A percentile compares a stretch with the other conserved stretches of the same genome.
Evolutionary conservation across 2,797 vertebrate genomes (phyloP).

Genomic region (Lagorchestes hirsutus): DNA sequence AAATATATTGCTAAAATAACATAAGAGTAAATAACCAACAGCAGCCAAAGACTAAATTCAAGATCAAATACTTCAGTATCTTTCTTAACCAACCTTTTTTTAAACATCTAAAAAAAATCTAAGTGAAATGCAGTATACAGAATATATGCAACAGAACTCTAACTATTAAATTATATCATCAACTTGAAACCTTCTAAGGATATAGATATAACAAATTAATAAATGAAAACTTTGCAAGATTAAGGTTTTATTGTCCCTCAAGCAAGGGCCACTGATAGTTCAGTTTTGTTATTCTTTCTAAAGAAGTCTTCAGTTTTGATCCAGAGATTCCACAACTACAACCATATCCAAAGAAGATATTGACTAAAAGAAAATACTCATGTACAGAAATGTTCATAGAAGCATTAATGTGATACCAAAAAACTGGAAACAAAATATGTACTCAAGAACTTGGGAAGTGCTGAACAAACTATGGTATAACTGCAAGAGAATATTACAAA

Average conservation of each 20-base stretch:
- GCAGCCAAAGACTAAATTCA: background rate
- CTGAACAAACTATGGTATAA: background rate
- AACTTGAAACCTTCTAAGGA: background rate
- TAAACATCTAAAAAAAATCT: background rate
- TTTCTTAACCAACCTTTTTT: background rate
- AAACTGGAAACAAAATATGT: background rate
- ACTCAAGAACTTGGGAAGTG: background rate
- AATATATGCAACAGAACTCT: background rate
- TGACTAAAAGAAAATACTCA: background rate
- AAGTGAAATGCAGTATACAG: background rate
- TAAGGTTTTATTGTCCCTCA: background rate
- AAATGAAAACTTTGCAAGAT: background rate
- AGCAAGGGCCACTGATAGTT: background rate
- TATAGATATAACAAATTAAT: background rate
- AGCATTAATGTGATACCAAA: background rate
- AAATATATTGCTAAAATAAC: background rate
- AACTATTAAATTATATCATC: constrained; percentile 20
- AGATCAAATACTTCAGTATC: background rate
- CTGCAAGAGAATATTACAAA: background rate
- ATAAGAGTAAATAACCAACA: background rate
- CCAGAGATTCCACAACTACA: background rate
- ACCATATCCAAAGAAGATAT: background rate
- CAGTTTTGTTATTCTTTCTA: background rate
- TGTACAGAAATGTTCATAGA: background rate
- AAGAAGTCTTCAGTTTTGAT: background rate